Conservation (phyloP, 2,888 invertebrate genomes). For the Epinotia nisella region DNA sequence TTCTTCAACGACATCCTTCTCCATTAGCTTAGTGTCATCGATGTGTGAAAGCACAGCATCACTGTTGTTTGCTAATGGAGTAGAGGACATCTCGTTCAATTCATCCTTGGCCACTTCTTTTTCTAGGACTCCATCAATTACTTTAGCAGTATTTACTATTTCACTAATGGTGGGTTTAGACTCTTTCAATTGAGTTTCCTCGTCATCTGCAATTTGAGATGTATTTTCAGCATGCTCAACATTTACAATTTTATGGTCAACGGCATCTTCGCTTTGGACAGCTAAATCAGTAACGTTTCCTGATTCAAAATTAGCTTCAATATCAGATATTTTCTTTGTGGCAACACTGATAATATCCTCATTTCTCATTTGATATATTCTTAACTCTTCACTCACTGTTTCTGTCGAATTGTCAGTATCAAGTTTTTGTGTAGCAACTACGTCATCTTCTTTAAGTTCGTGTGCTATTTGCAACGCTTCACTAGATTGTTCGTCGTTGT, state of each 20-base stretch:
- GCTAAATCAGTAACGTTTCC: not conserved
- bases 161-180: not conserved
- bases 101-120: constrained; percentile 5
- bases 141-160: not conserved
- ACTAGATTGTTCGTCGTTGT: constrained; percentile 11
- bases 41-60: constrained; percentile 9
- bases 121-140: not conserved
- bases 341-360: not conserved
- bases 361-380: too few species aligned
- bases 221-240: constrained; percentile 6
- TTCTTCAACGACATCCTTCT: not conserved
- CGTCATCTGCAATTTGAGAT: constrained; percentile 18
- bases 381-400: not conserved
- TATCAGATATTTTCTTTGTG: not conserved
- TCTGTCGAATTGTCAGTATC: not conserved
- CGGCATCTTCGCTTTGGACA: not conserved
- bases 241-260: not conserved
- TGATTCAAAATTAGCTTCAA: not conserved
- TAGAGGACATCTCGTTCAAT: not conserved
- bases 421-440: not conserved
- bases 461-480: not conserved
- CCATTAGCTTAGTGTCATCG: constrained; percentile 9
- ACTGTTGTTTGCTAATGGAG: not conserved
- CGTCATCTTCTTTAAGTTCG: constrained; percentile 13
- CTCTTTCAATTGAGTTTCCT: not conserved